A percentile compares a stretch with the other conserved stretches of the same genome.
These are phyloP conservation scores for Rousettus leschenaultii DNA, from an alignment of 2,113 vertebrate genomes.

Conservation along the genomic window DNA sequence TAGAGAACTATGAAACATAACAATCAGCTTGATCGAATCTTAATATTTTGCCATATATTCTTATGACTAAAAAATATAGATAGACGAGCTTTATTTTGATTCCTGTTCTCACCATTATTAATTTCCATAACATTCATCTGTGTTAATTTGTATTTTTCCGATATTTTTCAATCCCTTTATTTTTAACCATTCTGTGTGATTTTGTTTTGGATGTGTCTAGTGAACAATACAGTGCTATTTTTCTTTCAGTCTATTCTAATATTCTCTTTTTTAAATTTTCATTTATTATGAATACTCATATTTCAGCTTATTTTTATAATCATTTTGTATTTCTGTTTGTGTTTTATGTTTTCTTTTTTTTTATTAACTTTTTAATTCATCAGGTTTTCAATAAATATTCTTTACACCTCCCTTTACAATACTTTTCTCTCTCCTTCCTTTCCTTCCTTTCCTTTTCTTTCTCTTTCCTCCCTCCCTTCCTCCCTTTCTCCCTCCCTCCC, in stretches of 20 bases:
- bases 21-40: neutral
- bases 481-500: neutral
- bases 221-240: neutral
- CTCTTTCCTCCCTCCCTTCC: neutral
- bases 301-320: neutral
- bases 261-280: neutral
- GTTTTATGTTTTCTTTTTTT: neutral
- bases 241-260: neutral
- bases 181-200: neutral
- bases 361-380: neutral
- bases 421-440: neutral
- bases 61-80: neutral
- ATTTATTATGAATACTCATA: neutral
- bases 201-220: conserved; percentile 12
- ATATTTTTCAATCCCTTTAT: neutral
- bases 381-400: neutral
- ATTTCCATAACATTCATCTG: neutral
- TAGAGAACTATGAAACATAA: conserved; percentile 33
- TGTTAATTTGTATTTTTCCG: neutral
- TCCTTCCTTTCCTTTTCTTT: neutral
- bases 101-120: neutral
- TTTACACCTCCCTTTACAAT: neutral
- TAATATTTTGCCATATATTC: neutral
- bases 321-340: neutral
- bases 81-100: neutral